These are phyloP conservation scores for Drosophila neutralis DNA, from an alignment of 2,888 invertebrate genomes.

Conservation along the genomic window DNA sequence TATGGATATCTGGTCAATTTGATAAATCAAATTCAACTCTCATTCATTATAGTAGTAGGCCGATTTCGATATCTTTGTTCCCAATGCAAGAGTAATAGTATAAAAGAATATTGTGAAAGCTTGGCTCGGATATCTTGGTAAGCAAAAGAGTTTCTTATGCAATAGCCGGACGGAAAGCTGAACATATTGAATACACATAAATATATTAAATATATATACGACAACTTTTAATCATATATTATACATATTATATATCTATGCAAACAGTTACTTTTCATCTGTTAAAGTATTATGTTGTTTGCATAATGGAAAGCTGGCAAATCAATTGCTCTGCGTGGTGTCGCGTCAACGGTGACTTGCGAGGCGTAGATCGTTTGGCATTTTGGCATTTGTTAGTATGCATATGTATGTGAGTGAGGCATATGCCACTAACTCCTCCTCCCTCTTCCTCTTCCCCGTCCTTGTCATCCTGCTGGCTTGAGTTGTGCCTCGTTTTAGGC, in stretches of 20 bases:
- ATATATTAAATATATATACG: neutral
- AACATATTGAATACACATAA: no score
- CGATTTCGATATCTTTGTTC: neutral
- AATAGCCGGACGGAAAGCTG: neutral
- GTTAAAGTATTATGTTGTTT: neutral
- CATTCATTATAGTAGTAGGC: neutral
- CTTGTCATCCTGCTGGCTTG: neutral
- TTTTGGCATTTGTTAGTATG: slow-evolving; percentile 2
- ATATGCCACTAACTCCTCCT: slow-evolving; percentile 11
- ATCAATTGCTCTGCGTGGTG: slow-evolving; percentile 40
- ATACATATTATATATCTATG: no score
- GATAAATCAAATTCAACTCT: neutral
- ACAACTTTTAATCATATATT: no score
- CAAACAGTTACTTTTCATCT: no score
- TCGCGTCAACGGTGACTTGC: neutral
- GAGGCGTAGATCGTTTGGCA: slow-evolving; percentile 19
- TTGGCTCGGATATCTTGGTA: neutral
- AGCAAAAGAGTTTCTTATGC: neutral
- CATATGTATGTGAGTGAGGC: neutral
- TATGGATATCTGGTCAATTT: neutral
- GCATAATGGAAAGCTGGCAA: slow-evolving; percentile 2
- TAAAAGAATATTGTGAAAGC: neutral
- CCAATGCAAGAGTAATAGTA: neutral
- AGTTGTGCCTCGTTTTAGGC: neutral
- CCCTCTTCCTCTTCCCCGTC: no score